Base-by-base conservation (phyloP, 2,888 invertebrate genomes). In the Ametastegia equiseti region DNA sequence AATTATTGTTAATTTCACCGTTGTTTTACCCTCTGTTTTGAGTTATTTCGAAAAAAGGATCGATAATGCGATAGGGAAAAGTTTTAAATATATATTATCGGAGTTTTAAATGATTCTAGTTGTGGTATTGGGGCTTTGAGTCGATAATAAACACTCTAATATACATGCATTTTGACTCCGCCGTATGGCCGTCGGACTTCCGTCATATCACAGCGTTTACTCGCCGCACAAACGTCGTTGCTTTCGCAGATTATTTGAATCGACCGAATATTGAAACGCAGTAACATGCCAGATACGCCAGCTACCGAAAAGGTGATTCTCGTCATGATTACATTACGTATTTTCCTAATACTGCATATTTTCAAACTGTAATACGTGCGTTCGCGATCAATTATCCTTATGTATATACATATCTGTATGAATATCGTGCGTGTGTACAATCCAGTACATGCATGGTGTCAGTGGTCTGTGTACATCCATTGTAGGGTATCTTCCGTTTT, bases 221-320 rank as follows among this genome's bases (percentile, higher is more conserved):
- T 47, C 27, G 45, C 5, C 30, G 45, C 27, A 27, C n/a, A 30
- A 71, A 45, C 47, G 47, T 45, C 27, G 45, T 27, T 45, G 69
- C n/a, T 69, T 7, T 27, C 23, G 15, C 23, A 15, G 13, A 47
- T 2, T 9, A 33, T 69, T 69, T 30, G 23, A 54, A 73, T 13
- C 23, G 27, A 45, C 1, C 5, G 13, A 33, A 50, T 73, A 73
- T 36, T 36, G n/a, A 30, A 73, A 75, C 45, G 50, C n/a, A 54
- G 36, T 54, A 75, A 54, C 50, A 75, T 75, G 75, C 75, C 75
- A 19, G 75, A 75, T 7, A 36, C 75, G 33, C 36, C 54, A 75
- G 75, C 75, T 33, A 45, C 19, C 19, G 75, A 75, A 54, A 75
- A 75, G 75, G 75, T 75, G 75, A 75, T 50, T n/a, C 30, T 71